Evolutionary conservation across 2,113 vertebrate genomes (phyloP).

Genomic region (Tyto alba): DNA sequence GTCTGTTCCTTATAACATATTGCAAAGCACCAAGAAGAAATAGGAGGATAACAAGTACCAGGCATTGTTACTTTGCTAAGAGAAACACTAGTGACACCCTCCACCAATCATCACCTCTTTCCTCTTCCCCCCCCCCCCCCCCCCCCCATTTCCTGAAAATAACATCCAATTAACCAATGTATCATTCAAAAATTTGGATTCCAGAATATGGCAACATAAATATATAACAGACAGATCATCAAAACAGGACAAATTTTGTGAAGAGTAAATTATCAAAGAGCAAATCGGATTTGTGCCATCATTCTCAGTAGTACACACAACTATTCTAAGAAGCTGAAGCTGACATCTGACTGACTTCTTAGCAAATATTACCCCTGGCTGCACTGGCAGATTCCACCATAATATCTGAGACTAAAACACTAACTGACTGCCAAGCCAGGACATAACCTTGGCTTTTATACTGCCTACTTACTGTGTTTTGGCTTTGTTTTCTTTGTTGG

Average conservation of each 20-base stretch:
- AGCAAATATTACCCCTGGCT: slow-evolving; percentile 52
- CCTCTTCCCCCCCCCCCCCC: too few relatives aligned
- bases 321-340: slow-evolving; percentile 18
- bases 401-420: slow-evolving; percentile 15
- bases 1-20: slow-evolving; percentile 35
- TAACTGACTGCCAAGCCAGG: slow-evolving; percentile 28
- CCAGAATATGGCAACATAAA: neutral
- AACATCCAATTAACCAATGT: neutral
- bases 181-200: neutral
- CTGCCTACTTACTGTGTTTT: neutral
- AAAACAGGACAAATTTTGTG: neutral
- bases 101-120: neutral
- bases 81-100: neutral
- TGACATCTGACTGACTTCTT: slow-evolving; percentile 51
- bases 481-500: neutral
- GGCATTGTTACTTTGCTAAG: slow-evolving; percentile 24
- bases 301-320: neutral
- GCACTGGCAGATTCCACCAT: neutral
- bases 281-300: neutral
- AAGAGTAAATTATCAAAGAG: slow-evolving; percentile 3
- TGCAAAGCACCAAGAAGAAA: slow-evolving; percentile 6
- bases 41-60: slow-evolving; percentile 9
- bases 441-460: neutral
- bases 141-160: neutral
- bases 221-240: neutral